Evolutionary conservation across 2,888 invertebrate genomes (phyloP).

Genomic region (Pyrochroa serraticornis): DNA sequence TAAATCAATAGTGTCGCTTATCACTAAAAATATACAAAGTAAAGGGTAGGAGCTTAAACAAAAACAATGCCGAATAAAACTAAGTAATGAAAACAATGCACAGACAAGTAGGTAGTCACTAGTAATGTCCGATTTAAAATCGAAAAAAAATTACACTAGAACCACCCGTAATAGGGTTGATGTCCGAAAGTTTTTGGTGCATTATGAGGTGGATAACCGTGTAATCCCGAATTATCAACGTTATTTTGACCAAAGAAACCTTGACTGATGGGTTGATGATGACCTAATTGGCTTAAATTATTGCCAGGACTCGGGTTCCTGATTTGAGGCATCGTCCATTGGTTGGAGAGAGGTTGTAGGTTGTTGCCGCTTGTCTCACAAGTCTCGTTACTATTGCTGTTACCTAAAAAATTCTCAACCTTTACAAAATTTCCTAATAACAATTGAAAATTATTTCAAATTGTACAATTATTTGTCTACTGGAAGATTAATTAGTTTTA

Average conservation of each 20-base stretch:
- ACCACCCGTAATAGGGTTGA: slow-evolving; percentile 50
- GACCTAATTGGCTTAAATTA: slow-evolving; percentile 31
- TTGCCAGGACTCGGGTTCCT: slow-evolving; percentile 43
- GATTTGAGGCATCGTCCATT: slow-evolving; percentile 46
- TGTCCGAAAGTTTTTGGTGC: slow-evolving; percentile 46
- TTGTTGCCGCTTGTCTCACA: slow-evolving; percentile 51
- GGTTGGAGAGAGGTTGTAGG: slow-evolving; percentile 51
- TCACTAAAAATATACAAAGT: too few species aligned
- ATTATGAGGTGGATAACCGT: slow-evolving; percentile 41
- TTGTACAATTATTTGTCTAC: neutral
- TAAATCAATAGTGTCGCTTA: too few species aligned
- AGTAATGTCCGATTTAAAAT: too few species aligned
- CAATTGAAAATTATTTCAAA: neutral
- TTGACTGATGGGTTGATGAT: slow-evolving; percentile 32
- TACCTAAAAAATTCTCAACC: slow-evolving; percentile 47
- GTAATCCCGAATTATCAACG: slow-evolving; percentile 38
- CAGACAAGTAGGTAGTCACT: too few species aligned
- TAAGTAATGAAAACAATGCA: too few species aligned
- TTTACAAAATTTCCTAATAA: slow-evolving; percentile 6
- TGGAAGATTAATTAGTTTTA: too few species aligned
- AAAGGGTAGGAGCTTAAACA: too few species aligned
- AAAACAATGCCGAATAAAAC: too few species aligned
- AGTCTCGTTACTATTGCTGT: slow-evolving; percentile 50
- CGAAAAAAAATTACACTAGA: slow-evolving; percentile 32
- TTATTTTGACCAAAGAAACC: slow-evolving; percentile 43